A percentile compares a stretch with the other conserved stretches of the same genome.
These are phyloP conservation scores for Apocheima hispidaria DNA, from an alignment of 2,888 invertebrate species.

Conservation along the genomic window DNA sequence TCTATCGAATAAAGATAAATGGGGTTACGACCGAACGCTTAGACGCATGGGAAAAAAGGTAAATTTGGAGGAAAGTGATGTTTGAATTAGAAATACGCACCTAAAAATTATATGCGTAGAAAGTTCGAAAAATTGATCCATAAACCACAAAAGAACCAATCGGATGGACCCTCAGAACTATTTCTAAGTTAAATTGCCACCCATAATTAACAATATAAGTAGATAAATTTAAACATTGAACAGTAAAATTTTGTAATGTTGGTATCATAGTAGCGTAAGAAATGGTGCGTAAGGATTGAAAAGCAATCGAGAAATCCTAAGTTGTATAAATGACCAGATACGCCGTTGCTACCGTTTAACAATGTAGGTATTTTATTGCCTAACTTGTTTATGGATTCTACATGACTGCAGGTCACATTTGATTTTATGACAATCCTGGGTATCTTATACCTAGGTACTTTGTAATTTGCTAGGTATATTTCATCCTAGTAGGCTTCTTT, in stretches of 20 bases:
- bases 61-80: conserved; percentile 45
- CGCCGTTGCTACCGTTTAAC: conserved; percentile 1
- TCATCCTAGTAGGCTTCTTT: background rate
- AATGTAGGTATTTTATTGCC: conserved; percentile 11
- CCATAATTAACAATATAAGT: too few relatives aligned
- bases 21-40: conserved; percentile 66
- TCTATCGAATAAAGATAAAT: conserved; percentile 82
- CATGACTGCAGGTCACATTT: conserved; percentile 12
- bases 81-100: conserved; percentile 10
- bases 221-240: too few relatives aligned
- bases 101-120: background rate
- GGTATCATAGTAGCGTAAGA: background rate
- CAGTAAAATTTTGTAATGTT: background rate
- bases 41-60: conserved; percentile 48
- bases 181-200: background rate
- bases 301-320: background rate
- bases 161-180: background rate
- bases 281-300: background rate
- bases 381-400: conserved; percentile 14
- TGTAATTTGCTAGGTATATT: background rate
- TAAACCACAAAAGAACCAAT: background rate
- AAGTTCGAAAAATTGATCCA: background rate
- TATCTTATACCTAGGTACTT: background rate
- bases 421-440: conserved; percentile 6
- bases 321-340: background rate